Percentiles rank a stretch among this genome's conserved stretches.
Conservation (phyloP, 2,888 invertebrate genomes). For the Drosophila maculinotata region DNA sequence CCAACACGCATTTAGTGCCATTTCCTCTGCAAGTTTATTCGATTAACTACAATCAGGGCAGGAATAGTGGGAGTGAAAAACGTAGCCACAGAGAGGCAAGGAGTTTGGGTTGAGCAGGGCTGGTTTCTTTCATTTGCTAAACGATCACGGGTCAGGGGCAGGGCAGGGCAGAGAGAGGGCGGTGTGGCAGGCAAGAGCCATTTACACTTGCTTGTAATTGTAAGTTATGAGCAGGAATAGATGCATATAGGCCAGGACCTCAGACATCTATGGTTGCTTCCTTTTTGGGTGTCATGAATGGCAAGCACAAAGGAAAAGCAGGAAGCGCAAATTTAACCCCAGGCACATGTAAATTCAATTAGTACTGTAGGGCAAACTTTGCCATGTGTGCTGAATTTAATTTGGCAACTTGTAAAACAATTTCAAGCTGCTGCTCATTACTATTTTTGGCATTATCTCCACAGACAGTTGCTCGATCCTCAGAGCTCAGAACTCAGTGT, state of each 20-base stretch:
- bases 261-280: too few relatives aligned
- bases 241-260: slow-evolving; percentile 10
- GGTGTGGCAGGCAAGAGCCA: slow-evolving; percentile 44
- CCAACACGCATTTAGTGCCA: slow-evolving; percentile 73
- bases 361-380: slow-evolving; percentile 29
- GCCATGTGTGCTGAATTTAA: slow-evolving; percentile 28
- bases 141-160: slow-evolving; percentile 18
- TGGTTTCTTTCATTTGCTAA: slow-evolving; percentile 29
- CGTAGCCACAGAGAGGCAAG: slow-evolving; percentile 7
- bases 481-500: too few relatives aligned
- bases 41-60: slow-evolving; percentile 72
- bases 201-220: slow-evolving; percentile 72
- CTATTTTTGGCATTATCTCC: slow-evolving; percentile 12
- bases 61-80: slow-evolving; percentile 9
- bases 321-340: slow-evolving; percentile 1
- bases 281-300: slow-evolving; percentile 12
- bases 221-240: slow-evolving; percentile 61
- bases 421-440: slow-evolving; percentile 20
- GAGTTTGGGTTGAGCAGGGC: slow-evolving; percentile 12
- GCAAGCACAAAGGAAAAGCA: slow-evolving; percentile 1
- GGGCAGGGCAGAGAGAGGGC: background rate
- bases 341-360: slow-evolving; percentile 76
- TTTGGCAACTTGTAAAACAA: slow-evolving; percentile 49
- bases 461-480: slow-evolving; percentile 7
- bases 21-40: slow-evolving; percentile 77